These are phyloP conservation scores for Buceros bicornis DNA, from an alignment of 2,797 vertebrate genomes.

Conservation along the genomic window DNA sequence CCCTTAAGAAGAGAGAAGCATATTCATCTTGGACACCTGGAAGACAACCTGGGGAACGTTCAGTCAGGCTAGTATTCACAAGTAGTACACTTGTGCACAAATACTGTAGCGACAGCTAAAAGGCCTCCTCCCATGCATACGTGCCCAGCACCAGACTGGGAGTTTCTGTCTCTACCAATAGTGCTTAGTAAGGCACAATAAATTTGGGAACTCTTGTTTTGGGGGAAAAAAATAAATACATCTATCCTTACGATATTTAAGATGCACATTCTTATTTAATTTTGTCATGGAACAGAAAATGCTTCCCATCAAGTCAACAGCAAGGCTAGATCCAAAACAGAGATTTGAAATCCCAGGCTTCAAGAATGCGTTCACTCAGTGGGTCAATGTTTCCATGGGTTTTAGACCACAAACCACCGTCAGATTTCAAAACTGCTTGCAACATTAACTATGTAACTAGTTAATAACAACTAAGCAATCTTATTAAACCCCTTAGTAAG, in stretches of 20 bases:
- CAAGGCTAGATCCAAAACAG: background rate
- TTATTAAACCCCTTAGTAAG: background rate
- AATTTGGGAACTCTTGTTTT: background rate
- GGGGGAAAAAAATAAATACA: background rate
- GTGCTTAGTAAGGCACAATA: background rate
- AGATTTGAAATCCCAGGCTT: background rate
- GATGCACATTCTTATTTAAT: background rate
- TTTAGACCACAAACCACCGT: background rate
- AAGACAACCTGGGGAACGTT: background rate
- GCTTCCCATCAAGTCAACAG: background rate
- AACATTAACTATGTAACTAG: background rate
- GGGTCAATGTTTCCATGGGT: background rate
- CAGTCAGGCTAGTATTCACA: background rate
- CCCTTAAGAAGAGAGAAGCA: background rate
- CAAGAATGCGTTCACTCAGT: fast-evolving
- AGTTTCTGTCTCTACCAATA: background rate
- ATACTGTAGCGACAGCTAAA: background rate
- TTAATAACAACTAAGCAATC: background rate
- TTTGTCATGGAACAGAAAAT: background rate
- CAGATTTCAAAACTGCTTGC: constrained; percentile 8
- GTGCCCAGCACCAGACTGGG: background rate
- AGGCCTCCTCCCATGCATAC: background rate
- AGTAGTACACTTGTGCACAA: background rate
- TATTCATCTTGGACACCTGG: background rate
- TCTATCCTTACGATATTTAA: background rate